Conservation (phyloP, 2,888 invertebrate species). For the Plusia festucae region DNA sequence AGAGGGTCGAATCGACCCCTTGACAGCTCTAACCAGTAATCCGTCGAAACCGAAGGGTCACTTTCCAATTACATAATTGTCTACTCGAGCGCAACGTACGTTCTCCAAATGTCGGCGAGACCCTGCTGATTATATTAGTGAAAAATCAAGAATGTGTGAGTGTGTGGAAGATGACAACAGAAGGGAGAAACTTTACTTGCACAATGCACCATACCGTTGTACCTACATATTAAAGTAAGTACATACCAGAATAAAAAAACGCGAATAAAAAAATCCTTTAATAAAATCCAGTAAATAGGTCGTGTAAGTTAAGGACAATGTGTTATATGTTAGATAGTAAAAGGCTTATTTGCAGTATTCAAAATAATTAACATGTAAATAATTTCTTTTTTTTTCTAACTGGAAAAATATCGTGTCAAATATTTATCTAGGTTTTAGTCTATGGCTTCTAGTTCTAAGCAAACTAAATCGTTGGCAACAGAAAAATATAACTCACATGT, state of each 20-base stretch:
- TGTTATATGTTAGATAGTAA: too few species aligned
- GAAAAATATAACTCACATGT: background rate
- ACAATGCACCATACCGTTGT: too few species aligned
- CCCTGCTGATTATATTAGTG: conserved; percentile 34
- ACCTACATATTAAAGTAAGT: too few species aligned
- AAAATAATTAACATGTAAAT: background rate
- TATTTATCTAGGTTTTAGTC: too few species aligned
- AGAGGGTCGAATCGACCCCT: conserved; percentile 70
- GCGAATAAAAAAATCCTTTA: too few species aligned
- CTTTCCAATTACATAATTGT: conserved; percentile 73
- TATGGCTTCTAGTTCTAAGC: background rate
- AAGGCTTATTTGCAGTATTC: too few species aligned
- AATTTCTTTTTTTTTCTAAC: too few species aligned
- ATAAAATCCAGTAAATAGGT: too few species aligned
- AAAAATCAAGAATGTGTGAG: conserved; percentile 19
- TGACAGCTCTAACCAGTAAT: conserved; percentile 84
- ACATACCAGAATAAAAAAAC: too few species aligned
- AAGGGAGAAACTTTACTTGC: background rate
- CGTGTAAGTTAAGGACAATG: too few species aligned
- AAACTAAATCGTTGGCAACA: background rate
- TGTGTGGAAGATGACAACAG: background rate
- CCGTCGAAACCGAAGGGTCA: conserved; percentile 82
- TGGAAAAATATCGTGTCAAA: too few species aligned
- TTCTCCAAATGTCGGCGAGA: conserved; percentile 66
- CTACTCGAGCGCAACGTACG: conserved; percentile 70